Evolutionary conservation across 2,888 invertebrate genomes (phyloP), one percentile per base, ranked within the genome.

Genomic region (Laothoe populi): DNA sequence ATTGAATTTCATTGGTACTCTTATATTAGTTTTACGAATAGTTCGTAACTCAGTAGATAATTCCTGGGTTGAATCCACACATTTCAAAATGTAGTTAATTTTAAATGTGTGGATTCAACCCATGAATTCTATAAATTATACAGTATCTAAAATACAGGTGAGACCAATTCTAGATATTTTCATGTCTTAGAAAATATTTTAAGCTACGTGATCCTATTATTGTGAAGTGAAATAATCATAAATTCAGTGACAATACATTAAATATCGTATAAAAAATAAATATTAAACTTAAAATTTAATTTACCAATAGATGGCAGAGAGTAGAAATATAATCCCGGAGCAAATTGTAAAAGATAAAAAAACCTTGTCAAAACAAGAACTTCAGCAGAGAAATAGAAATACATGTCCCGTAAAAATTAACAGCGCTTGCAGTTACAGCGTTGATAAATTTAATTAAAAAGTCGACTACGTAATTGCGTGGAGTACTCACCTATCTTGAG

Each of bases 401-500:
- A 49, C 16, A 49, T 26, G 31, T 49, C 10, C 4, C n/a, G 16
- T 19, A 31, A 35, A 53, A 19, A 19, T 53, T 46, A 46, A 46
- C 46, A 19, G 11, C 53, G 19, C 19, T 31, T 16, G 16, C 35
- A 19, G 53, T 53, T 21, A 35, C 31, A 19, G 19, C 19, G 44
- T 31, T 21, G 21, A 53, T 53, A 35, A 53, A 53, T 35, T 53
- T 53, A 53, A 53, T 53, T 53, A 35, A 53, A 40, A 53, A 19
- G 35, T 35, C 53, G 26, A 49, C 49, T 35, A 35, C 31, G 53
- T 53, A 35, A 53, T 53, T 53, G 53, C 53, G 53, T 53, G 16
- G 46, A 35, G 35, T 35, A 35, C 53, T 53, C 31, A 53, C 53
- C 53, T 53, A 53, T 53, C 53, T 53, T 53, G 53, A 53, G 53